Conservation (phyloP, 2,113 vertebrate genomes). For the Dendrocopos noguchii region DNA sequence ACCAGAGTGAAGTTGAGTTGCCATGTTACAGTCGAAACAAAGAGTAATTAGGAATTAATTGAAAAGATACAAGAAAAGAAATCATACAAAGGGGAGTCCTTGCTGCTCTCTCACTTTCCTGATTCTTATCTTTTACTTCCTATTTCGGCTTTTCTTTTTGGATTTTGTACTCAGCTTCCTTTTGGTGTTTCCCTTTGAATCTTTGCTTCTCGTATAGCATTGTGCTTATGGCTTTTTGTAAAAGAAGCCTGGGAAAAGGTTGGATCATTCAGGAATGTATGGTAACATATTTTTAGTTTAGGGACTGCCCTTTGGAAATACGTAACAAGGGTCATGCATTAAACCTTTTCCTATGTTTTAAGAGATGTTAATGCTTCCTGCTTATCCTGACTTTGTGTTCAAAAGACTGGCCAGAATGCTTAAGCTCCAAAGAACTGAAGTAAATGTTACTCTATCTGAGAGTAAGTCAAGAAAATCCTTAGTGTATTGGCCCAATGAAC, state of each 20-base stretch:
- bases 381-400: not conserved
- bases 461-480: not conserved
- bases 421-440: not conserved
- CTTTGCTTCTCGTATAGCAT: conserved; percentile 29
- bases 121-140: conserved; percentile 62
- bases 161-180: conserved; percentile 68
- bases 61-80: conserved; percentile 70
- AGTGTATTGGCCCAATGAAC: not conserved
- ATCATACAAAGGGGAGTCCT: conserved; percentile 54
- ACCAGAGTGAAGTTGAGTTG: not conserved
- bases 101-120: conserved; percentile 55
- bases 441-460: not conserved
- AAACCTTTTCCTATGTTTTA: conserved; percentile 20
- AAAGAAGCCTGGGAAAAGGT: conserved; percentile 56
- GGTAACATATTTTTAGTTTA: conserved; percentile 57
- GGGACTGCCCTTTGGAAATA: conserved; percentile 8
- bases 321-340: not conserved
- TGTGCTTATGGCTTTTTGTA: conserved; percentile 31
- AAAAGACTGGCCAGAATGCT: not conserved
- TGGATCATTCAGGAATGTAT: conserved; percentile 52
- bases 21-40: conserved; percentile 44
- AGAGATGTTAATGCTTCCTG: conserved; percentile 4
- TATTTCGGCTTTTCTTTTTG: conserved; percentile 68
- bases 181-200: conserved; percentile 59
- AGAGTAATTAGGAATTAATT: conserved; percentile 64